Base-by-base conservation (phyloP, 2,888 invertebrate genomes). In the Ceratothoa steindachneri region DNA sequence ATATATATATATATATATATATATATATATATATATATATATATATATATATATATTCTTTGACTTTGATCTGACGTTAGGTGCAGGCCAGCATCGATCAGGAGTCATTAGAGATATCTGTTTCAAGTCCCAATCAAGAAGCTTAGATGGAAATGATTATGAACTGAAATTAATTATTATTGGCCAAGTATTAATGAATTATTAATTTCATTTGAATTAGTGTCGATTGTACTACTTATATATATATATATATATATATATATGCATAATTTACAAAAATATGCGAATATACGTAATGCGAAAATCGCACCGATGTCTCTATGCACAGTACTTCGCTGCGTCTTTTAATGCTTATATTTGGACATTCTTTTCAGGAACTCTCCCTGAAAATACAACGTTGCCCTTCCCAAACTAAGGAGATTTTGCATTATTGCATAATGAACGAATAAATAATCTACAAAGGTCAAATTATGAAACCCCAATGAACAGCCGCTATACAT, bases 161-260 rank as follows among this genome's bases (percentile, higher is more conserved):
- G 41, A 41, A 5, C 41, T 15, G 7, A 41, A 41, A 41, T 5
- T 41, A 41, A 41, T 41, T 9, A 41, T 41, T 9, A 41, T 41
- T 41, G 5, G 41, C 15, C 41, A 41, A 9, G 15, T 41, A 41
- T 41, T 9, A 41, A 41, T 41, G 5, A 41, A 41, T n/a, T 41
- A 41, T 41, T 41, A 41, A 41, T 41, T 41, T 41, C 5, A 41
- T 41, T 41, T 41, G 5, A 41, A 41, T 41, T 41, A 41, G 15
- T 41, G 5, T 9, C 41, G 41, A 9, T 41, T 15, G 41, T 41
- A 15, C 15, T 9, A 41, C 5, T 41, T 7, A 60, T 60, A 60
- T 7, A 60, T 60, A 60, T 7, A 60, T 60, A 60, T 7, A 60
- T 60, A 60, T 7, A 60, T 60, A 60, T 7, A 60, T 60, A 60